Percentiles rank a stretch among this genome's conserved stretches.
phyloP scores from a whole-genome alignment of 1,140 invertebrate genomes.

The Calycopis cecrops region DNA sequence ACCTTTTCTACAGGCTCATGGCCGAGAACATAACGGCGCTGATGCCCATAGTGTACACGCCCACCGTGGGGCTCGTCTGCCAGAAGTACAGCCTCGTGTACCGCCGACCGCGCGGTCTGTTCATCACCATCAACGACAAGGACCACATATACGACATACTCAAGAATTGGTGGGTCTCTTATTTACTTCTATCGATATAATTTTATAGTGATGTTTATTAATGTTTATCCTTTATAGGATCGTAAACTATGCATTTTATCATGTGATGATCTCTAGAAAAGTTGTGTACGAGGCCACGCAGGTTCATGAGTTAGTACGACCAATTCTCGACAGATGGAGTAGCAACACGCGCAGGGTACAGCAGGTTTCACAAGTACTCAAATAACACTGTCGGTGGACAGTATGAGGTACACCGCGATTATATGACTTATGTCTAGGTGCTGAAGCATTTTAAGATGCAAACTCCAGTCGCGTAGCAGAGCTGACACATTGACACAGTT shows the following conservation, averaged over 20 bases:
- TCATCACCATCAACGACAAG: constrained; percentile 96
- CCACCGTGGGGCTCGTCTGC: constrained; percentile 94
- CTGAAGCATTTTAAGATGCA: too few species aligned
- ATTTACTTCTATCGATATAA: constrained; percentile 20
- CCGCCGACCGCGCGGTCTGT: constrained; percentile 93
- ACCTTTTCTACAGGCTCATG: constrained; percentile 94
- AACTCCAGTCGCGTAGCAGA: background rate
- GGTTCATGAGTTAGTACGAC: too few species aligned
- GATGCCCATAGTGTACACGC: constrained; percentile 95
- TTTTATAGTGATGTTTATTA: background rate
- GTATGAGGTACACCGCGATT: too few species aligned
- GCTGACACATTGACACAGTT: background rate
- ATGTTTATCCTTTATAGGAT: too few species aligned
- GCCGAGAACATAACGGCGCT: constrained; percentile 90
- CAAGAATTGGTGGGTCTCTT: constrained; percentile 83
- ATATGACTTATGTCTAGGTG: too few species aligned
- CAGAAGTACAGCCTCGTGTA: constrained; percentile 97
- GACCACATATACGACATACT: constrained; percentile 92
- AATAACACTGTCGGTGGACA: too few species aligned
- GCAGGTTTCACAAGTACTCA: too few species aligned
- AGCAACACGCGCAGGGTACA: too few species aligned
- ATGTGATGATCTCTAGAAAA: too few species aligned
- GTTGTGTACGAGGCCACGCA: too few species aligned
- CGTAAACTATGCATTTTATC: too few species aligned
- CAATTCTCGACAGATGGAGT: too few species aligned